Percentiles rank a stretch among this genome's conserved stretches.
These are phyloP conservation scores for Blennius ocellaris DNA, from an alignment of 2,113 vertebrate genomes.

Conservation along the genomic window DNA sequence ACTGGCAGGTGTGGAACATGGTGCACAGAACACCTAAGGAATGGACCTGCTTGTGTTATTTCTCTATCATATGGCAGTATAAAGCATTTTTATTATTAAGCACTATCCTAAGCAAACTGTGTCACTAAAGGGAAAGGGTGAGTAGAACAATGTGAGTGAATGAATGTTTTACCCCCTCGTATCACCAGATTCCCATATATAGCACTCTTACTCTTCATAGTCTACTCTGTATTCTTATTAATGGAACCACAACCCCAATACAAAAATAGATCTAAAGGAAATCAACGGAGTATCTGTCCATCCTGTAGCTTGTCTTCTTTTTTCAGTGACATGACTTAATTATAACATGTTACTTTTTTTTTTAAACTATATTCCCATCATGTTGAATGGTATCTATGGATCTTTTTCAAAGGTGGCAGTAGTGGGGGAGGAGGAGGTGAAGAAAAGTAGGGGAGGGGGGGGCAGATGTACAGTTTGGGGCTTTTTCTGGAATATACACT, in stretches of 20 bases:
- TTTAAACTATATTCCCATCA: slow-evolving; percentile 70
- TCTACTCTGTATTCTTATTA: slow-evolving; percentile 70
- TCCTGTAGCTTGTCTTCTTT: slow-evolving; percentile 70
- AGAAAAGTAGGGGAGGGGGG: slow-evolving; percentile 21
- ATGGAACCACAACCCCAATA: slow-evolving; percentile 79
- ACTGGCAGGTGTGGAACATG: slow-evolving; percentile 79
- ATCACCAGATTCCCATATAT: slow-evolving; percentile 50
- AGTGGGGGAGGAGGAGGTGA: slow-evolving; percentile 24
- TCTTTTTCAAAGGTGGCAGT: slow-evolving; percentile 62
- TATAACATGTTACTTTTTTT: slow-evolving; percentile 48
- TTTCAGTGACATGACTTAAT: slow-evolving; percentile 70
- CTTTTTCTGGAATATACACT: slow-evolving; percentile 67
- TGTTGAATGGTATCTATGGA: slow-evolving; percentile 67
- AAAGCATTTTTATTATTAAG: slow-evolving; percentile 84
- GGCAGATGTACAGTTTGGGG: slow-evolving; percentile 42
- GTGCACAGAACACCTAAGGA: slow-evolving; percentile 80
- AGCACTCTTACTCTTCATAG: slow-evolving; percentile 45
- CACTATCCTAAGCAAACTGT: slow-evolving; percentile 79
- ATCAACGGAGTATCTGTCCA: slow-evolving; percentile 78
- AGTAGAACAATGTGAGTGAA: slow-evolving; percentile 71
- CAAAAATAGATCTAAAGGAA: slow-evolving; percentile 84
- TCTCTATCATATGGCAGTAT: slow-evolving; percentile 83
- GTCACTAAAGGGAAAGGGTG: slow-evolving; percentile 77
- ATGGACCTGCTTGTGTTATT: slow-evolving; percentile 83
- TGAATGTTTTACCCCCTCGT: slow-evolving; percentile 61